phyloP scores from a whole-genome alignment of 2,888 invertebrate species.

The Drosophila stalkeri region DNA sequence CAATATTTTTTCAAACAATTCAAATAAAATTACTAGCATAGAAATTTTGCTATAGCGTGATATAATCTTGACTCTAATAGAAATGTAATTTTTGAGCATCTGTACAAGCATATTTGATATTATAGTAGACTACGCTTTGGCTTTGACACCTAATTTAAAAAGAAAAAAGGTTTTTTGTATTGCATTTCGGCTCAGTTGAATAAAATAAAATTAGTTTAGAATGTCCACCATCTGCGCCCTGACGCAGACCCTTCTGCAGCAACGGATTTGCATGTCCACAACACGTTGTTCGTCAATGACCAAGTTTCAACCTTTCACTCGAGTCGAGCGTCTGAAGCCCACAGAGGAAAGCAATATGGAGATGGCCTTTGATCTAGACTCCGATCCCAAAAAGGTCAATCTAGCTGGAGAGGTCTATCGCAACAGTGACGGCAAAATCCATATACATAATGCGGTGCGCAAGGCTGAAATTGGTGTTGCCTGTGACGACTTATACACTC shows the following conservation, averaged over 20 bases:
- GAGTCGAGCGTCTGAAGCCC: conserved; percentile 24
- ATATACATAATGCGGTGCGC: conserved; percentile 36
- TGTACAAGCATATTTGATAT: background rate
- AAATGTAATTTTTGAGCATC: background rate
- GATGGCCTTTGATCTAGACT: conserved; percentile 32
- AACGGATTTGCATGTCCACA: conserved; percentile 9
- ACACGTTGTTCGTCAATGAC: conserved; percentile 16
- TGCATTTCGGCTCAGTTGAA: conserved; percentile 7
- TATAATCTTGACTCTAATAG: conserved; percentile 10
- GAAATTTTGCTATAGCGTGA: conserved; percentile 6
- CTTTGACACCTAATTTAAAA: background rate
- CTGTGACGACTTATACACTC: conserved; percentile 26
- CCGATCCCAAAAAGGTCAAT: conserved; percentile 41
- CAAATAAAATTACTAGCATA: conserved; percentile 41
- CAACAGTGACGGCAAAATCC: conserved; percentile 20
- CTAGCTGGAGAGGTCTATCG: conserved; percentile 32
- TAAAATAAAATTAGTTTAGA: background rate
- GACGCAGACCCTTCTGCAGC: conserved; percentile 20
- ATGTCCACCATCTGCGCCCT: conserved; percentile 36
- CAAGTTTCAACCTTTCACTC: conserved; percentile 41
- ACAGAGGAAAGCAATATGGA: conserved; percentile 25
- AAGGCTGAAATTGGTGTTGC: conserved; percentile 39
- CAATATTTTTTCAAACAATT: conserved; percentile 15
- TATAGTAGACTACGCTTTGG: conserved; percentile 21
- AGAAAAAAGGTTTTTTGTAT: background rate